phyloP scores from a whole-genome alignment of 1,140 invertebrate genomes.

The Drosophila simulans region DNA sequence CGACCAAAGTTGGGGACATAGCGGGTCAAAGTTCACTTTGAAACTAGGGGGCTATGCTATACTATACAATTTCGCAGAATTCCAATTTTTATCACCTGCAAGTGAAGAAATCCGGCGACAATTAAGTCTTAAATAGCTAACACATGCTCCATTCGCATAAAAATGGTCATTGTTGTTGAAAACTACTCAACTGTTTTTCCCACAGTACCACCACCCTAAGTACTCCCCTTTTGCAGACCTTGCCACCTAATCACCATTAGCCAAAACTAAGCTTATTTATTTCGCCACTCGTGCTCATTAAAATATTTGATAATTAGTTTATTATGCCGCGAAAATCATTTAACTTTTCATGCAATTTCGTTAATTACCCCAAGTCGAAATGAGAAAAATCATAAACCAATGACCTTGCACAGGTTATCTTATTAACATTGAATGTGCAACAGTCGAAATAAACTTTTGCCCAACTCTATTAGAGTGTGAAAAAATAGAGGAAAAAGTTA shows the following conservation, averaged over 20 bases:
- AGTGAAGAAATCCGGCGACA: too few species aligned
- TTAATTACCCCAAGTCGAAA: constrained; percentile 34
- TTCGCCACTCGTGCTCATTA: constrained; percentile 16
- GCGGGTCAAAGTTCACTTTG: not conserved
- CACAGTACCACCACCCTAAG: constrained; percentile 1
- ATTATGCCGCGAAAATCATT: constrained; percentile 8
- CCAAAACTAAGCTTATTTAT: not conserved
- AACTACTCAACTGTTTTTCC: not conserved
- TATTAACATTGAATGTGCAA: constrained; percentile 37
- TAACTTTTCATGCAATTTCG: constrained; percentile 31
- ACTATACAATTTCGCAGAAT: too few species aligned
- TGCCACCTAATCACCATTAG: constrained; percentile 8
- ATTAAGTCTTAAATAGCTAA: not conserved
- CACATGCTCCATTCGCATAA: not conserved
- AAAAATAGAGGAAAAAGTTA: constrained; percentile 9
- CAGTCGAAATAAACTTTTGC: constrained; percentile 26
- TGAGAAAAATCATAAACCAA: constrained; percentile 19
- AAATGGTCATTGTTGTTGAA: not conserved
- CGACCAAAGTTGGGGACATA: constrained; percentile 29
- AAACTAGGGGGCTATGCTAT: too few species aligned
- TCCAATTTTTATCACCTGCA: too few species aligned
- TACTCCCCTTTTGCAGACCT: constrained; percentile 9
- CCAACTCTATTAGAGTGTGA: constrained; percentile 24
- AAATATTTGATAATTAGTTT: constrained; percentile 12
- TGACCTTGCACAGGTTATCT: constrained; percentile 31